Base-by-base conservation (phyloP, 2,113 vertebrate genomes). In the Odocoileus hemionus region DNA sequence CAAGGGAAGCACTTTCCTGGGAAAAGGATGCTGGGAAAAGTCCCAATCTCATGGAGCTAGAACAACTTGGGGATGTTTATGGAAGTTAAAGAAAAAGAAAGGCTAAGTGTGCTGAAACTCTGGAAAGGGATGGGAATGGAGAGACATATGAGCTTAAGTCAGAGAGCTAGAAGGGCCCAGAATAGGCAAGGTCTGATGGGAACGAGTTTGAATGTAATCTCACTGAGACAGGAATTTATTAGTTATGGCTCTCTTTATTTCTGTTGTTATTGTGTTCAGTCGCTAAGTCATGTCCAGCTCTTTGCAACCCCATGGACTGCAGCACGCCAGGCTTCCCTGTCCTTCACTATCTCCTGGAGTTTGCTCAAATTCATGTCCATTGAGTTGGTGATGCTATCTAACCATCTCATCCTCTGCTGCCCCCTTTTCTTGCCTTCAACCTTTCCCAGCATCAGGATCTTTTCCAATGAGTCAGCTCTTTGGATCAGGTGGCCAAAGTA, bases 151-250 rank as follows among this genome's bases (percentile, higher is more conserved):
- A 95, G 61, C 67, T 70, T 58, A 86, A 12, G n/a, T 58, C 76
- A 96, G 28, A 30, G 25, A 88, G 25, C 79, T 43, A 84, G 64
- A 86, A 84, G 83, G 60, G 55, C 57, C 33, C 39, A 58, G 6
- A 78, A 52, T n/a, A 52, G 17, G 64, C 23, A 47, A 90, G 16
- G 33, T 47, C 36, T 80, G 86, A 28, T 60, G 21, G 6, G 60
- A 86, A 93, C 33, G 50, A 95, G 43, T 54, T 26, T 60, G 19
- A 33, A 96, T 54, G 26, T 26, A 88, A 43, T 86, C 50, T 87
- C 26, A 92, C 47, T 89, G 70, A 94, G 79, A 97, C 30, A 86
- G 36, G 39, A 97, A 97, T 87, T 95, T 21, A 83, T 26, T 36
- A 89, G 67, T 86, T 95, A 84, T 45, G 43, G 94, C 28, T 86